Percentiles rank a stretch among this genome's conserved stretches.
Conservation (phyloP, 2,888 invertebrate species). For the Lochmaea crataegi region DNA sequence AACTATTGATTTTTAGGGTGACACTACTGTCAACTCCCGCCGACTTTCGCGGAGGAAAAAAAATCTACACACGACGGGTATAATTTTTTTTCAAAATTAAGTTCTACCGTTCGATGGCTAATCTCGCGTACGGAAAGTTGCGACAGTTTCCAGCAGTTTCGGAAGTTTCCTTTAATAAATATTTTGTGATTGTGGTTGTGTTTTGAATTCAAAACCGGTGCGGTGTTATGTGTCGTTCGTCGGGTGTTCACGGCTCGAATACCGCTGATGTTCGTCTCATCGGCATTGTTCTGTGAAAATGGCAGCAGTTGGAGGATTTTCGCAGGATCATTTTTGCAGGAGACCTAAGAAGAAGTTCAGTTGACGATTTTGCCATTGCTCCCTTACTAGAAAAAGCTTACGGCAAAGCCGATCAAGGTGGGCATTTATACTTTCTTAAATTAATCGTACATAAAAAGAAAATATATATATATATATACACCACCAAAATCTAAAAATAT, state of each 20-base stretch:
- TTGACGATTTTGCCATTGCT: slow-evolving; percentile 67
- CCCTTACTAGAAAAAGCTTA: slow-evolving; percentile 60
- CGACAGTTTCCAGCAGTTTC: slow-evolving; percentile 32
- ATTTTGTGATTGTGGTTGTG: slow-evolving; percentile 57
- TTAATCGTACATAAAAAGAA: not conserved
- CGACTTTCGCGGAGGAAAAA: slow-evolving; percentile 66
- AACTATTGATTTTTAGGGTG: slow-evolving; percentile 77
- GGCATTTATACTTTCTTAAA: slow-evolving; percentile 49
- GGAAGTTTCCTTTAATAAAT: slow-evolving; percentile 38
- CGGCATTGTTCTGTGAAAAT: slow-evolving; percentile 67
- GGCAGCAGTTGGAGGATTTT: slow-evolving; percentile 66
- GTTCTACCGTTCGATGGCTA: slow-evolving; percentile 39
- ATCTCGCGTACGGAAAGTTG: slow-evolving; percentile 33
- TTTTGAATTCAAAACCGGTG: slow-evolving; percentile 63
- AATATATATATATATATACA: not conserved
- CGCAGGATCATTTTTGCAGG: slow-evolving; percentile 67
- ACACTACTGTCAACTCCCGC: slow-evolving; percentile 74
- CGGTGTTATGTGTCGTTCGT: slow-evolving; percentile 63
- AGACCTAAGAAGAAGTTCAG: slow-evolving; percentile 69
- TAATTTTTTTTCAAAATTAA: slow-evolving; percentile 53
- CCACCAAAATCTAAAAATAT: not conserved
- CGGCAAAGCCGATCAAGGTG: slow-evolving; percentile 64
- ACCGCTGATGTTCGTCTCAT: slow-evolving; percentile 60
- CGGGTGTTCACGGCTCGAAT: slow-evolving; percentile 61
- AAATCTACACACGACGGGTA: slow-evolving; percentile 62